Base-by-base conservation (phyloP, 2,888 invertebrate genomes). In the Selenia dentaria region DNA sequence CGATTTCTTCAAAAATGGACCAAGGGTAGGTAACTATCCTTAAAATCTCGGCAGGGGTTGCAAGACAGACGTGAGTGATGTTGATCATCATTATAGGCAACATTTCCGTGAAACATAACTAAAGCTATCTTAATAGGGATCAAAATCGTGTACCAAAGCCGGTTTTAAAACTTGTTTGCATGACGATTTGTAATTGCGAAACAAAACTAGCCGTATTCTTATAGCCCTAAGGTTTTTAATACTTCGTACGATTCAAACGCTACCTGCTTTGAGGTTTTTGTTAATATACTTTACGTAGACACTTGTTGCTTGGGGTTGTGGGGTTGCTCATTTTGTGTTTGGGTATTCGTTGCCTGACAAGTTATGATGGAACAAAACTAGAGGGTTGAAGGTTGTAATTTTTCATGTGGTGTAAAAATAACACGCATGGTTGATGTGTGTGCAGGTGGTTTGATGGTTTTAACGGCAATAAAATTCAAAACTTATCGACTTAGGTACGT, bases 231-330 rank as follows among this genome's bases (percentile, higher is more conserved):
- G 74, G 83, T 79, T 76, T 70, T 75, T 76, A 84, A 81, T 83
- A 73, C 79, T 65, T 70, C 72, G 75, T 62, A 55, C 60, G 60
- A 59, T 59, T 28, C 55, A 55, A 64, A 67, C 61, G 70, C 81
- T 87, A 87, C 88, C 89, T 89, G 86, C 83, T 78, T 69, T 53
- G 51, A 65, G 78, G 82, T 86, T 86, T 86, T 86, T 74, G 68
- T 83, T 83, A 79, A 83, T 83, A 74, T 34, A 39, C 79, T 79
- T 83, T 79, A 79, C 81, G 79, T 79, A 79, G 76, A 80, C 88
- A 88, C 88, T 89, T 89, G 87, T 87, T 85, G 85, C 80, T 79
- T 69, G 67, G 82, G 83, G 80, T 77, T 78, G 78, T 69, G 67
- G 82, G 83, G 80, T 77, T 78, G 78, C 67, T 74, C 68, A 71